These are phyloP conservation scores for Drosophila biarmipes DNA, from an alignment of 1,140 invertebrate genomes.

Conservation along the genomic window DNA sequence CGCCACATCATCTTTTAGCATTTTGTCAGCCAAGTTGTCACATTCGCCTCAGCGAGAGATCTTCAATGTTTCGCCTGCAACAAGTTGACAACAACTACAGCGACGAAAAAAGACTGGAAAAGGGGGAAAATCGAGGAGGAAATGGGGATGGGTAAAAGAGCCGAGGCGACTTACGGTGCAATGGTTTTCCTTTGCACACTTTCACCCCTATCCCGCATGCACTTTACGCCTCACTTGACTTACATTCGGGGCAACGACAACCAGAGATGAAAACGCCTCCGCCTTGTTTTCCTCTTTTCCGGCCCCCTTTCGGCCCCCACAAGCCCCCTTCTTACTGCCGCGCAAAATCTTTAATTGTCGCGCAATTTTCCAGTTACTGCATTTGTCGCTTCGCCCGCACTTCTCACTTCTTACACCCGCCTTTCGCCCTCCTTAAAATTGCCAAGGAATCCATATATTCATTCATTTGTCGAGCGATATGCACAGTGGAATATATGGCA, in stretches of 20 bases:
- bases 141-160: background rate
- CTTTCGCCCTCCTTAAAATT: slow-evolving; percentile 37
- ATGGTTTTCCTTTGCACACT: slow-evolving; percentile 35
- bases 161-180: slow-evolving; percentile 20
- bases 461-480: slow-evolving; percentile 51
- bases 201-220: slow-evolving; percentile 47
- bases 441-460: slow-evolving; percentile 71
- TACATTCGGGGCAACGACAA: slow-evolving; percentile 62
- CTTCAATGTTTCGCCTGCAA: slow-evolving; percentile 42
- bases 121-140: background rate
- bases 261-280: slow-evolving; percentile 40
- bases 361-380: slow-evolving; percentile 83
- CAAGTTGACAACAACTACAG: slow-evolving; percentile 63
- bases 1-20: slow-evolving; percentile 80
- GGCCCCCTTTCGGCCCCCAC: background rate
- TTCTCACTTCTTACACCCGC: slow-evolving; percentile 25
- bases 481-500: slow-evolving; percentile 38
- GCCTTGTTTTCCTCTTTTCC: slow-evolving; percentile 20
- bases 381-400: slow-evolving; percentile 59
- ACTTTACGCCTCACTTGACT: slow-evolving; percentile 79
- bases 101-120: background rate
- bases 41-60: slow-evolving; percentile 55
- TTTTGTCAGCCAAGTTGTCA: slow-evolving; percentile 82
- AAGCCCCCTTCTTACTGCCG: slow-evolving; percentile 1
- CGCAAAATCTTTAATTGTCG: slow-evolving; percentile 82